Conservation (phyloP, 1,140 invertebrate genomes). For the Olivierus martensii region DNA sequence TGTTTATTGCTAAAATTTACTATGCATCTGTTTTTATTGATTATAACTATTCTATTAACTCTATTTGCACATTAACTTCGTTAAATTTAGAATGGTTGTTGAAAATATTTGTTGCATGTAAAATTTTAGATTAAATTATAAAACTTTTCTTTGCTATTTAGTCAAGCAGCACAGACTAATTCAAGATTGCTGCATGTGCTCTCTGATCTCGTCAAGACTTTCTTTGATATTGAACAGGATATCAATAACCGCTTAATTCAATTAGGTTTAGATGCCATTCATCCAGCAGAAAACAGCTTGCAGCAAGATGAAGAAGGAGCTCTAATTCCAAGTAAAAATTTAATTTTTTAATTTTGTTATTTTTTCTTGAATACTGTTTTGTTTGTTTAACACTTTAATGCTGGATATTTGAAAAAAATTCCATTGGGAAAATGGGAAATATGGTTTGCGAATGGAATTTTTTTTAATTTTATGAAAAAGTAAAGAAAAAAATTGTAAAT, state of each 20-base stretch:
- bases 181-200: constrained; percentile 17
- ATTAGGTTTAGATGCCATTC: constrained; percentile 12
- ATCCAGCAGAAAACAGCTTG: background rate
- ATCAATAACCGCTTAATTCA: constrained; percentile 16
- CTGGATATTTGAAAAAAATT: too few species aligned
- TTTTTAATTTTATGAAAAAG: too few species aligned
- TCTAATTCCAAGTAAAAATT: background rate
- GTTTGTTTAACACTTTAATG: background rate
- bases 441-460: too few species aligned
- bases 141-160: background rate
- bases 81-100: too few species aligned
- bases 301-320: constrained; percentile 9
- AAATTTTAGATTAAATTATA: background rate
- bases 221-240: constrained; percentile 19
- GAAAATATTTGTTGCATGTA: background rate
- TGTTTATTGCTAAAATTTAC: too few species aligned
- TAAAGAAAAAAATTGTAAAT: too few species aligned
- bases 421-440: too few species aligned
- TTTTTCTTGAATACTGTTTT: background rate
- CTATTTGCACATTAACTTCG: too few species aligned
- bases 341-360: background rate
- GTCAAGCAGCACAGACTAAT: constrained; percentile 15
- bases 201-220: constrained; percentile 20
- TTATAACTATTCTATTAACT: too few species aligned
- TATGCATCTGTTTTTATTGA: too few species aligned